Evolutionary conservation across 2,113 vertebrate species (phyloP), one percentile per base, ranked within the genome.

Genomic region (Nothoprocta pentlandii): DNA sequence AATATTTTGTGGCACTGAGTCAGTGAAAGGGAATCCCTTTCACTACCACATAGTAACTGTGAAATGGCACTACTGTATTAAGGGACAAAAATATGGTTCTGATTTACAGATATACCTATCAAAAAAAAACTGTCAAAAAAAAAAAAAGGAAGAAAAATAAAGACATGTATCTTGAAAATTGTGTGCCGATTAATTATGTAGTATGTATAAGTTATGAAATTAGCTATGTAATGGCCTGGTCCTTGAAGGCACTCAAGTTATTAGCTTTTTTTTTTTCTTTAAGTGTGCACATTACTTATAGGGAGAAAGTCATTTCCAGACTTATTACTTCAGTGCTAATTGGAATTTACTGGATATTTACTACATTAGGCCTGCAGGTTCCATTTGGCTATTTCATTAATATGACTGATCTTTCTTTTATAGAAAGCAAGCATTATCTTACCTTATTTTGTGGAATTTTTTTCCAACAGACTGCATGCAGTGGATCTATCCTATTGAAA

Each of bases 331-430:
- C 28, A 64, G 26, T 64, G 25, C 25, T 90, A 92, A 96, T 95
- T 93, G 73, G 62, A 95, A 90, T 92, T 93, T 96, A 58, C 56
- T 93, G 26, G 49, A 90, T 83, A 85, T 92, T 95, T 95, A 95
- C 83, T 93, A 46, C 21, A 22, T 49, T 79, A 84, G 66, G 67
- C 88, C 77, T 62, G 80, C 75, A 95, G 80, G 83, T 93, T 95
- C 94, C 77, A 89, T 96, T 96, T 95, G 92, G 90, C 44, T 93
- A 62, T 88, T 95, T 94, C 73, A 92, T 95, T 94, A 90, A 69
- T 78, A 73, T 71, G 44, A 81, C 61, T 83, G 64, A 78, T 90
- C 26, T 77, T 92, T 79, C 26, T 39, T 91, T 92, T 91, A 75
- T 66, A 95, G 76, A 93, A 96, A 88, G 80, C 58, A 87, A 92